These are phyloP conservation scores for Sardinella longiceps DNA, from an alignment of 2,797 vertebrate genomes.

Conservation along the genomic window DNA sequence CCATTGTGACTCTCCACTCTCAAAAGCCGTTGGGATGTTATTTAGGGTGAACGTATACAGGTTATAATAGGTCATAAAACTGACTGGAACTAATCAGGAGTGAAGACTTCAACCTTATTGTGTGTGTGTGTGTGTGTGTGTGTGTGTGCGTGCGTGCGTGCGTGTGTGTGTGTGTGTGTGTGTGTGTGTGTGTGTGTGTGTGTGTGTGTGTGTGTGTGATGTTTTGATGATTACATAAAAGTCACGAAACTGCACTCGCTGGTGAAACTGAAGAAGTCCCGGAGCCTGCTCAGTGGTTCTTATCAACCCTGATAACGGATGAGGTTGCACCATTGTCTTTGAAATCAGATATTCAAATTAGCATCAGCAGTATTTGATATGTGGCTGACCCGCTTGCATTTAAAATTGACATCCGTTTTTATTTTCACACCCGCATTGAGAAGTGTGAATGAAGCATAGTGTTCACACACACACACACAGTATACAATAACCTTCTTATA, in stretches of 20 bases:
- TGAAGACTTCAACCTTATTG: not conserved
- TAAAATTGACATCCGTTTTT: not conserved
- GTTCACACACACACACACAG: not conserved
- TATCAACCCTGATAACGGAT: not conserved
- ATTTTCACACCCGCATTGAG: not conserved
- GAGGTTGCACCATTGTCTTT: not conserved
- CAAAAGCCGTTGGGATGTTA: not conserved
- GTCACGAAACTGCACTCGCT: not conserved
- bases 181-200: too few species aligned
- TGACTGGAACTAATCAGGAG: not conserved
- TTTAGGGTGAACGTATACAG: not conserved
- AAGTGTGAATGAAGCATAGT: not conserved
- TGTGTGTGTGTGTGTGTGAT: not conserved
- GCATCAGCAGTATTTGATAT: constrained; percentile 9
- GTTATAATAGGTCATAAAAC: not conserved
- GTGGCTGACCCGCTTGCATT: not conserved
- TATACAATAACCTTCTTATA: not conserved
- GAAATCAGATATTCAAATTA: not conserved
- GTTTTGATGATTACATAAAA: constrained; percentile 7
- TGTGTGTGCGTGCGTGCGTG: too few species aligned
- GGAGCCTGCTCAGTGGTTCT: not conserved
- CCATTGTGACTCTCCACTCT: not conserved
- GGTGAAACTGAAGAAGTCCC: not conserved
- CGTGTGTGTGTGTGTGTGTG: too few species aligned
- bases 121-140: too few species aligned